A percentile compares a stretch with the other conserved stretches of the same genome.
Evolutionary conservation across 2,113 vertebrate genomes (phyloP).

Genomic region (Acinonyx jubatus): DNA sequence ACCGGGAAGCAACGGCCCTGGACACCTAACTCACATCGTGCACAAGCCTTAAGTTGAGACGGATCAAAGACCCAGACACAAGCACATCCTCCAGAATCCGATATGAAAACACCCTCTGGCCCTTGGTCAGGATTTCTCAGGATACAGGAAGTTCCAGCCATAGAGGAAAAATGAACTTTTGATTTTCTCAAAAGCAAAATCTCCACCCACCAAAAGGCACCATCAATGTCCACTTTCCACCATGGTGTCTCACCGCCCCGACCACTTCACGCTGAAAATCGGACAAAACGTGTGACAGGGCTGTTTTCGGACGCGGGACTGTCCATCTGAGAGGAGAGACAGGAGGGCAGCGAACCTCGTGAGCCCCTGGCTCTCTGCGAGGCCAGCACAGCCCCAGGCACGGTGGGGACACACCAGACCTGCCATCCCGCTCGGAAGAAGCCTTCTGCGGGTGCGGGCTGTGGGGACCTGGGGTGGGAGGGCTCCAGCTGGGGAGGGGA

Average conservation of each 20-base stretch:
- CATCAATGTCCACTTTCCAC: not conserved
- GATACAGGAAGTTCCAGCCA: not conserved
- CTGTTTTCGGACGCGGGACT: accelerated
- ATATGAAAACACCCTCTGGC: accelerated
- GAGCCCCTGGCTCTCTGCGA: not conserved
- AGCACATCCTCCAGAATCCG: not conserved
- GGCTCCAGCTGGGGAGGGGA: no score
- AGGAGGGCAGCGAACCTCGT: accelerated
- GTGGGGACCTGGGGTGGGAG: accelerated
- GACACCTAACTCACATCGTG: accelerated
- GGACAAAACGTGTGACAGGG: accelerated
- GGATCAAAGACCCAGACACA: accelerated
- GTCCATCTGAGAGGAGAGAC: accelerated
- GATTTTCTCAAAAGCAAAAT: not conserved
- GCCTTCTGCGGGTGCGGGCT: accelerated
- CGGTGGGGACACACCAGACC: accelerated
- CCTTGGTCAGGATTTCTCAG: not conserved
- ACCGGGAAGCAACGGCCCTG: accelerated
- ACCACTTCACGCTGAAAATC: not conserved
- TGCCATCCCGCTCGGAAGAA: not conserved
- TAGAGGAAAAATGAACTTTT: not conserved
- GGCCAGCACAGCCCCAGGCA: accelerated
- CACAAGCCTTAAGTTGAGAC: accelerated
- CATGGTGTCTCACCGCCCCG: accelerated
- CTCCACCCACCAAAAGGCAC: not conserved